These are phyloP conservation scores for Sesia apiformis DNA, from an alignment of 2,888 invertebrate genomes.

Conservation along the genomic window DNA sequence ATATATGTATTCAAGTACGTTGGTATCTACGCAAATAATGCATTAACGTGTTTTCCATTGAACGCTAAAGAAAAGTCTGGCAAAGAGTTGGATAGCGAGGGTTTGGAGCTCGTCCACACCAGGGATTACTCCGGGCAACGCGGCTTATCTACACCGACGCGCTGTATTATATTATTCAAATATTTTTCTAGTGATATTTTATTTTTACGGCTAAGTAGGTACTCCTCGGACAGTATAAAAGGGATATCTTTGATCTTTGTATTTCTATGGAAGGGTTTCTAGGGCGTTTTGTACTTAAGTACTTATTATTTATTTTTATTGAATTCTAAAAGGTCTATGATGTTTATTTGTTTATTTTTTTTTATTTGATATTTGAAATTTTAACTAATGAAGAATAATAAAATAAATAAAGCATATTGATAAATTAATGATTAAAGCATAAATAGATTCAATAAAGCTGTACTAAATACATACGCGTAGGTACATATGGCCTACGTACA, in stretches of 20 bases:
- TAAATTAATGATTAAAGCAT: too few relatives aligned
- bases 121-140: constrained; percentile 14
- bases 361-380: too few relatives aligned
- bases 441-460: too few relatives aligned
- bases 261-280: constrained; percentile 19
- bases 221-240: constrained; percentile 12
- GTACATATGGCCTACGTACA: too few relatives aligned
- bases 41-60: constrained; percentile 17
- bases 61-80: constrained; percentile 33
- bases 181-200: constrained; percentile 60
- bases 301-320: constrained; percentile 15
- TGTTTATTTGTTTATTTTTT: too few relatives aligned
- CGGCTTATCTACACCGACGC: constrained; percentile 44
- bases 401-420: too few relatives aligned
- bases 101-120: constrained; percentile 32
- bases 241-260: constrained; percentile 50
- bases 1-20: too few relatives aligned
- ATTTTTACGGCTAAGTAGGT: constrained; percentile 43
- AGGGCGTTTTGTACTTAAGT: background rate
- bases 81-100: constrained; percentile 44
- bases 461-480: too few relatives aligned
- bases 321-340: background rate
- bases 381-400: too few relatives aligned
- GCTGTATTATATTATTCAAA: too few relatives aligned
- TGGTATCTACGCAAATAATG: too few relatives aligned